Base-by-base conservation (phyloP, 1,140 invertebrate genomes). In the Steinernema feltiae region DNA sequence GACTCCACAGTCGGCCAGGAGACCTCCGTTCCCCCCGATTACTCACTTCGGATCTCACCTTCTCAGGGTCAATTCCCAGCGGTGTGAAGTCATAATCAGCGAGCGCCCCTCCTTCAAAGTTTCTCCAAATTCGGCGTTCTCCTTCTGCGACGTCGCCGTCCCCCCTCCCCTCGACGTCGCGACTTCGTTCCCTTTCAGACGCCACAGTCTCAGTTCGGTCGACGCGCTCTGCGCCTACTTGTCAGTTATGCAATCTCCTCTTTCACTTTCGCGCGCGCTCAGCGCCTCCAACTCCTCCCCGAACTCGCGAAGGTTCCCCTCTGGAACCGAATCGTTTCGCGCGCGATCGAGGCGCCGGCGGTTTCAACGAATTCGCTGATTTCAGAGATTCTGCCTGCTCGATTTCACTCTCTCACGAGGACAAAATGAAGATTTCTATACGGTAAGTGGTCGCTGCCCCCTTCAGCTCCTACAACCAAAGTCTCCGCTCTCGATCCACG, bases 201-300 rank as follows among this genome's bases (percentile, higher is more conserved):
- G 53, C 53, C 12, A 21, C 53, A 3, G 12, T 21, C 53, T 12
- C 53, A 21, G 24, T 63, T 41, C 35, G 35, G 7, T 63, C 53
- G 53, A 27, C 53, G 53, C 3, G 53, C 12, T 7, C 53, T 15
- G 53, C 53, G 53, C 12, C 53, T 27, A 27, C 53, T 27, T 63
- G 15, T 27, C 53, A 63, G 53, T 63, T 63, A 63, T 63, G 53
- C 53, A 63, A 63, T 63, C 53, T 63, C n/a, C n/a, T n/a, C 53
- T 63, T 63, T 63, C 53, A 63, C 53, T 63, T 63, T 63, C 53
- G 53, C 53, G 53, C 53, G 24, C 53, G 35, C 18, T n/a, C n/a
- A n/a, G n/a, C n/a, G n/a, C n/a, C n/a, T n/a, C n/a, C n/a, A n/a
- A n/a, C n/a, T n/a, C 41, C 41, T 46, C 41, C 41, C 41, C 41